phyloP scores from a whole-genome alignment of 2,888 invertebrate genomes.

The Heteromyza rotundicornis region DNA sequence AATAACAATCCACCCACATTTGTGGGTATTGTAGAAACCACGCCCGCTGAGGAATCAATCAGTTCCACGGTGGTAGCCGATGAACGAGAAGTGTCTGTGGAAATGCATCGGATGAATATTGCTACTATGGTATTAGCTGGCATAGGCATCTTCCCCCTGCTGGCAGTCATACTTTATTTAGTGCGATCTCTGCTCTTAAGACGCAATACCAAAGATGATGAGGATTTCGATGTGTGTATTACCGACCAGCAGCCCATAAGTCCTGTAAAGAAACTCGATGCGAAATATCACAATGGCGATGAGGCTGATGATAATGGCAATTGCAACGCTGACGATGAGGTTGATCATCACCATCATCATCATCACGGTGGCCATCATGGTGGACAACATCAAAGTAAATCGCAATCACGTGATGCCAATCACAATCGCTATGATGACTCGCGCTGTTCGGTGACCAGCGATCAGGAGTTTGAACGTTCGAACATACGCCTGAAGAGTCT shows the following conservation, averaged over 20 bases:
- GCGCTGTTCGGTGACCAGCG: constrained; percentile 55
- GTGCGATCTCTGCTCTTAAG: constrained; percentile 66
- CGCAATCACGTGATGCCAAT: constrained; percentile 39
- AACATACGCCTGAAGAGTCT: constrained; percentile 79
- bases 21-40: constrained; percentile 16
- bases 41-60: constrained; percentile 32
- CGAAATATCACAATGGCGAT: constrained; percentile 41
- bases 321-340: constrained; percentile 45
- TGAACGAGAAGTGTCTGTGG: constrained; percentile 66
- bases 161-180: constrained; percentile 67
- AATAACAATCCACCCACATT: constrained; percentile 15
- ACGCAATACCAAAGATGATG: constrained; percentile 60
- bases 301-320: constrained; percentile 40
- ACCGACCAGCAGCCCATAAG: constrained; percentile 65
- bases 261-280: constrained; percentile 59
- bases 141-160: constrained; percentile 68
- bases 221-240: constrained; percentile 70
- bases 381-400: background rate
- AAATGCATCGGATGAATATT: constrained; percentile 68
- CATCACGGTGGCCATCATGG: constrained; percentile 28
- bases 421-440: constrained; percentile 47
- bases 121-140: constrained; percentile 70
- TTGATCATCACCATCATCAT: constrained; percentile 37
- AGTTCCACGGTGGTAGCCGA: constrained; percentile 48
- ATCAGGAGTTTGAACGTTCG: constrained; percentile 76